phyloP scores from a whole-genome alignment of 35 echinoderm and acorn worm species.

The Hemicentrotus pulcherrimus region DNA sequence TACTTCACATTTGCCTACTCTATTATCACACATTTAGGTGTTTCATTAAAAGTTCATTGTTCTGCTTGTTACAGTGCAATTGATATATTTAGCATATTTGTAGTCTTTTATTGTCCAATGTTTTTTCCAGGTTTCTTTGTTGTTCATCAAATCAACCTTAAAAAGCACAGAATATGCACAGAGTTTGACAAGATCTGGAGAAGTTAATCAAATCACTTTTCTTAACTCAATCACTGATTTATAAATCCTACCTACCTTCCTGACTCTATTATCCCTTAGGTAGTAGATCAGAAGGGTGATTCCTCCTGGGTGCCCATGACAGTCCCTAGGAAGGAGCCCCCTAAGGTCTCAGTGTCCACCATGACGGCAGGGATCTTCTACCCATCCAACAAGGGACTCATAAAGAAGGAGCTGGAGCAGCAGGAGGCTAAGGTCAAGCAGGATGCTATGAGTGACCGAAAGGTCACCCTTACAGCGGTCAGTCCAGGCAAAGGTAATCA shows the following conservation, averaged over 20 bases:
- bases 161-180: too few relatives aligned
- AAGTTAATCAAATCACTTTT: too few relatives aligned
- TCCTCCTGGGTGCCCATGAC: constrained; percentile 94
- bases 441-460: constrained; percentile 84
- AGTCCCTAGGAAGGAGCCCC: constrained; percentile 67
- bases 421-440: constrained; percentile 52
- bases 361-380: constrained; percentile 92
- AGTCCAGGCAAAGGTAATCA: constrained; percentile 93
- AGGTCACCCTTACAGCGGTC: constrained; percentile 86
- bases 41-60: too few relatives aligned
- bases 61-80: too few relatives aligned
- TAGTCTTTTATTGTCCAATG: too few relatives aligned
- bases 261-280: constrained; percentile 35
- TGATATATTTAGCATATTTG: too few relatives aligned
- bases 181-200: too few relatives aligned
- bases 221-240: too few relatives aligned
- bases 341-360: constrained; percentile 61
- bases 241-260: neutral
- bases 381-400: constrained; percentile 79
- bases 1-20: too few relatives aligned
- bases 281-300: constrained; percentile 66
- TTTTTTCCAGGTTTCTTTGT: too few relatives aligned
- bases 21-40: too few relatives aligned
- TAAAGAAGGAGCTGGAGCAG: constrained; percentile 68
- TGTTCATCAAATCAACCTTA: too few relatives aligned